Percentiles rank a stretch among this genome's conserved stretches.
Conservation (phyloP, 2,888 invertebrate species). For the Alentia gelatinosa region DNA sequence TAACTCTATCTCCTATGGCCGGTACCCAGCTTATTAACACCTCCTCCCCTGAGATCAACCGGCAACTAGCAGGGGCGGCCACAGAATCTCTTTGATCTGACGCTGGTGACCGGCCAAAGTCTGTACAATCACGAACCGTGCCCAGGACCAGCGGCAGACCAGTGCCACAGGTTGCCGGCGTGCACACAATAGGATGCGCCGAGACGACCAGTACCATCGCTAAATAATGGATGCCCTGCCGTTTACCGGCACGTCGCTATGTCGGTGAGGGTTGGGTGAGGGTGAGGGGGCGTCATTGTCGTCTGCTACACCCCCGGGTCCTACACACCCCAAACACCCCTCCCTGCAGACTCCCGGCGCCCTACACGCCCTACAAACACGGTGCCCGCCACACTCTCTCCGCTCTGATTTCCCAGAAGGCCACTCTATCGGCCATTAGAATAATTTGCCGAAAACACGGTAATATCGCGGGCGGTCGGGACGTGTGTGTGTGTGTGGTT, state of each 20-base stretch:
- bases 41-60: slow-evolving; percentile 25
- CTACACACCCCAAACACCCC: background rate
- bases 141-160: background rate
- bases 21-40: background rate
- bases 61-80: background rate
- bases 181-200: slow-evolving; percentile 23
- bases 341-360: background rate
- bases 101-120: background rate
- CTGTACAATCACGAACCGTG: background rate
- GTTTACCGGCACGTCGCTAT: background rate
- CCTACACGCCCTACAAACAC: background rate
- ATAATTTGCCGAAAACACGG: slow-evolving; percentile 29
- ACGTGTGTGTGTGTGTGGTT: background rate
- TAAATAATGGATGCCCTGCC: slow-evolving; percentile 13
- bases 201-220: background rate
- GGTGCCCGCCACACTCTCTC: background rate
- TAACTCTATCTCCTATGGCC: too few relatives aligned
- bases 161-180: background rate
- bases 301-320: background rate
- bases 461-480: background rate
- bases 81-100: background rate
- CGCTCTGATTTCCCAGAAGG: slow-evolving; percentile 29
- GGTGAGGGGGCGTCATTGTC: background rate
- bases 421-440: slow-evolving; percentile 22
- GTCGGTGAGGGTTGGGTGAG: background rate